Conservation (phyloP, 2,888 invertebrate genomes). For the Tupiocoris notatus region DNA sequence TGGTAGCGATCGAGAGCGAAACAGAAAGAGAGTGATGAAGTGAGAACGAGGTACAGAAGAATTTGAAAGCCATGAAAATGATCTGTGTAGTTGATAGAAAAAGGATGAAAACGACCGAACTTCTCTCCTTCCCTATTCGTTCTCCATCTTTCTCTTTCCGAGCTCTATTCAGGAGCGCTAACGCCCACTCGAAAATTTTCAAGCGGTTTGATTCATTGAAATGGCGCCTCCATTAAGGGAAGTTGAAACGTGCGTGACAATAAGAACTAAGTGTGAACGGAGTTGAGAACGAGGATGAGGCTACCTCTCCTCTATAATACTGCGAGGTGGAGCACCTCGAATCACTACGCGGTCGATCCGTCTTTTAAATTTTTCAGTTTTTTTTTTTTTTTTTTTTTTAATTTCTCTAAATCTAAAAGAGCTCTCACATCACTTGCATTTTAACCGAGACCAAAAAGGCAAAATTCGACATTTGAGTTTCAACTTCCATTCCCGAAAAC, state of each 20-base stretch:
- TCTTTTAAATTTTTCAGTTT: too few relatives aligned
- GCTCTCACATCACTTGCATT: too few relatives aligned
- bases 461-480: too few relatives aligned
- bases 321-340: too few relatives aligned
- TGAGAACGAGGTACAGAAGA: background rate
- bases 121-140: background rate
- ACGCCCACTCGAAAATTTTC: slow-evolving; percentile 44
- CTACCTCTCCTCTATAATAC: background rate
- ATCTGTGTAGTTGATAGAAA: slow-evolving; percentile 35
- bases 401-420: too few relatives aligned
- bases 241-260: slow-evolving; percentile 45
- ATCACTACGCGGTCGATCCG: too few relatives aligned
- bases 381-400: too few relatives aligned
- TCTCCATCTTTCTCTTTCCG: background rate
- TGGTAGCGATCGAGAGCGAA: too few relatives aligned
- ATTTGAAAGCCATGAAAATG: slow-evolving; percentile 41
- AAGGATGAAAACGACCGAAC: slow-evolving; percentile 37
- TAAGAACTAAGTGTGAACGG: slow-evolving; percentile 45
- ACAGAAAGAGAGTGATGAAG: background rate
- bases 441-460: too few relatives aligned
- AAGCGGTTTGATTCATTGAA: slow-evolving; percentile 47
- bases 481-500: too few relatives aligned
- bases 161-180: slow-evolving; percentile 19
- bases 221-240: slow-evolving; percentile 47
- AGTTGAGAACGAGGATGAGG: slow-evolving; percentile 33